These are phyloP conservation scores for Teinopalpus imperialis DNA, from an alignment of 2,888 invertebrate species.

Conservation along the genomic window DNA sequence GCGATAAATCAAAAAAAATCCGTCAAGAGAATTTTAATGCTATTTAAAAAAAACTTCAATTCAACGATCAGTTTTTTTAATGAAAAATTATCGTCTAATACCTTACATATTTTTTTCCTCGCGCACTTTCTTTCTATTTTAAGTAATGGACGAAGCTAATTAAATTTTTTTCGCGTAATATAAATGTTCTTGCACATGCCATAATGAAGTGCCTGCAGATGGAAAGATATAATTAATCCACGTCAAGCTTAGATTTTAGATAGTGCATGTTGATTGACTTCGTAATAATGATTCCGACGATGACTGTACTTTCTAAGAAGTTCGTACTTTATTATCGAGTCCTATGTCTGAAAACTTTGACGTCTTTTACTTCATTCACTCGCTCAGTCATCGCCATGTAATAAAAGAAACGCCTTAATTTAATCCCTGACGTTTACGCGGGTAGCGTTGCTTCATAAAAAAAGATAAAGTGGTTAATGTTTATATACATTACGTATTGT, in stretches of 20 bases:
- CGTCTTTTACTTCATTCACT: constrained; percentile 34
- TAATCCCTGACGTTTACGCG: not conserved
- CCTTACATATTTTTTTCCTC: too few species aligned
- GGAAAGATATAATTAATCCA: constrained; percentile 23
- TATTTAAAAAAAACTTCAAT: too few species aligned
- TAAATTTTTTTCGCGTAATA: not conserved
- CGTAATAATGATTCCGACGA: constrained; percentile 7
- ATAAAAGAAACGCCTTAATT: constrained; percentile 34
- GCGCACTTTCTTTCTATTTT: too few species aligned
- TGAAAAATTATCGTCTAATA: too few species aligned
- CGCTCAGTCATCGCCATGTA: constrained; percentile 49
- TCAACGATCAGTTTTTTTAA: too few species aligned
- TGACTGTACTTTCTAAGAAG: constrained; percentile 12
- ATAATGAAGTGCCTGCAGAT: constrained; percentile 22
- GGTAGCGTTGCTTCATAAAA: too few species aligned
- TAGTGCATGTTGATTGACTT: constrained; percentile 19
- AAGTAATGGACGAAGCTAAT: too few species aligned
- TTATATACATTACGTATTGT: too few species aligned
- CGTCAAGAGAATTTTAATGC: too few species aligned
- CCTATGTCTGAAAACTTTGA: constrained; percentile 42
- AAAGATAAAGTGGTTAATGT: too few species aligned
- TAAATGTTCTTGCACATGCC: not conserved
- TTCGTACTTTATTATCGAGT: constrained; percentile 29
- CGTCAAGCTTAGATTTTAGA: constrained; percentile 21
- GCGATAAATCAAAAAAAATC: too few species aligned